Conservation (phyloP, 2,113 vertebrate genomes). For the Apus apus region DNA sequence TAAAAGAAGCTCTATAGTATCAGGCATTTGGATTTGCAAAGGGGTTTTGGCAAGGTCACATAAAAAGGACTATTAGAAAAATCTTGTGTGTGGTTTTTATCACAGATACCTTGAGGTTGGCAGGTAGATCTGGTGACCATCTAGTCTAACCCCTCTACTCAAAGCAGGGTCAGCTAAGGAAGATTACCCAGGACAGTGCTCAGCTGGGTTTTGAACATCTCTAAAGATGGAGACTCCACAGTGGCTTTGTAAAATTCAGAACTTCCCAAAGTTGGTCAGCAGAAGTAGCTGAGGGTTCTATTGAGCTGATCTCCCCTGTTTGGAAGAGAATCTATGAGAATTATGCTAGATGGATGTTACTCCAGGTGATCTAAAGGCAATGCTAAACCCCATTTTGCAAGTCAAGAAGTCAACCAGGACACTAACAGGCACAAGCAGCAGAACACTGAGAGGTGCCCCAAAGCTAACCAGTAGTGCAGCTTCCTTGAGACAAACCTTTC, state of each 20-base stretch:
- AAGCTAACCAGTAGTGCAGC: neutral
- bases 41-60: neutral
- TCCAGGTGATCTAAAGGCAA: neutral
- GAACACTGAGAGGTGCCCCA: neutral
- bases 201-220: neutral
- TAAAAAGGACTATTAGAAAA: neutral
- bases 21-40: neutral
- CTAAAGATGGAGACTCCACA: neutral
- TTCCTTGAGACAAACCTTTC: neutral
- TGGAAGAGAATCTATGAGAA: neutral
- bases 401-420: neutral
- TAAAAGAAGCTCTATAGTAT: neutral
- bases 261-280: neutral
- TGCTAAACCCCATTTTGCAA: neutral
- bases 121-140: neutral
- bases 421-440: neutral
- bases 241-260: neutral
- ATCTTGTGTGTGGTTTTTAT: neutral
- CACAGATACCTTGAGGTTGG: neutral
- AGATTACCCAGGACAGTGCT: rapidly evolving
- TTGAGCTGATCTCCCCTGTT: neutral
- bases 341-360: neutral
- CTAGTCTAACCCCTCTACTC: neutral
- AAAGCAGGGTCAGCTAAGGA: neutral
- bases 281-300: neutral